Evolutionary conservation across 2,113 vertebrate species (phyloP).

Genomic region (Corythaixoides concolor): DNA sequence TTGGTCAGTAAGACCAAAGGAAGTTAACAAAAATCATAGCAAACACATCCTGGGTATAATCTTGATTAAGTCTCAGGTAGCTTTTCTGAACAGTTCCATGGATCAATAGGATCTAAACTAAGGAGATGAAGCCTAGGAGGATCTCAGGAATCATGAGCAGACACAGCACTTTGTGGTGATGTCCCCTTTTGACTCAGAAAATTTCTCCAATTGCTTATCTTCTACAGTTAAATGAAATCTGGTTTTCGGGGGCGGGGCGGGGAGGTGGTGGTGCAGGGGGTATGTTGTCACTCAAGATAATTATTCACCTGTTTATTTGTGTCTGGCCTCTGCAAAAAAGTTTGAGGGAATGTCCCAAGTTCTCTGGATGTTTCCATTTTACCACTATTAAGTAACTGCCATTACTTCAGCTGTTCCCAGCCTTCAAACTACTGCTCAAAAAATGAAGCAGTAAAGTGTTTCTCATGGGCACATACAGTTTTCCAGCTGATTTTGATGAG

Average conservation of each 20-base stretch:
- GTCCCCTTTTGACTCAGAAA: background rate
- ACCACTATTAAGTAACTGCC: accelerated
- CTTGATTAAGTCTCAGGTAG: background rate
- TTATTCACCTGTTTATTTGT: background rate
- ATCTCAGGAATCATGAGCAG: background rate
- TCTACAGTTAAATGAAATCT: background rate
- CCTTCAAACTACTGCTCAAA: background rate
- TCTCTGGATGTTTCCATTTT: background rate
- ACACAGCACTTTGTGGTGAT: background rate
- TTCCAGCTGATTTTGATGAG: background rate
- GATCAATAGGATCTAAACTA: background rate
- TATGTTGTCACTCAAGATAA: background rate
- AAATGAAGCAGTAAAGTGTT: background rate
- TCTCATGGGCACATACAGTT: background rate
- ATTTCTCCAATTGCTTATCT: background rate
- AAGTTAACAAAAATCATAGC: background rate
- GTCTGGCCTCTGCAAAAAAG: background rate
- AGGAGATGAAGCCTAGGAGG: background rate
- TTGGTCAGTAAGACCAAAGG: background rate
- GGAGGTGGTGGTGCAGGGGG: no score
- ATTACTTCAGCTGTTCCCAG: background rate
- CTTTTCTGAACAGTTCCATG: background rate
- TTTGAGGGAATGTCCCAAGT: background rate
- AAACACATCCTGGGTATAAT: background rate
- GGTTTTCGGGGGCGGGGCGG: background rate